A percentile compares a stretch with the other conserved stretches of the same genome.
Conservation (phyloP, 2,888 invertebrate species). For the Leucophora obtusa region DNA sequence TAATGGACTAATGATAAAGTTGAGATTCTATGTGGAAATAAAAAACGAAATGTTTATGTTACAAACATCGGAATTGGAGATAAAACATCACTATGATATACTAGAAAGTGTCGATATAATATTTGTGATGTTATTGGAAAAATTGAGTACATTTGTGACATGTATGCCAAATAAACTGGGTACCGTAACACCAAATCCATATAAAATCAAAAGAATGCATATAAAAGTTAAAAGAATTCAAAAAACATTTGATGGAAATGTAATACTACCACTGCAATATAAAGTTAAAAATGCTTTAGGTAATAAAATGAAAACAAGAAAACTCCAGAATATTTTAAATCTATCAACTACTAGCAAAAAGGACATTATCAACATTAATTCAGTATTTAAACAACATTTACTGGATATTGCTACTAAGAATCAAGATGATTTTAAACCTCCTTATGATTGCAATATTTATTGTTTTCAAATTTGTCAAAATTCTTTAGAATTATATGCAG, state of each 20-base stretch:
- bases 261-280: conserved; percentile 28
- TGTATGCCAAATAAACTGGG: neutral
- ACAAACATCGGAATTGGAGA: conserved; percentile 65
- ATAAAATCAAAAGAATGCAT: conserved; percentile 37
- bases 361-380: neutral
- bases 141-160: conserved; percentile 66
- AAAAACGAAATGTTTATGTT: conserved; percentile 59
- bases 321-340: too few relatives aligned
- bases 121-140: conserved; percentile 68
- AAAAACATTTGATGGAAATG: neutral
- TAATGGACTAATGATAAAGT: conserved; percentile 60
- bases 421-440: neutral
- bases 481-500: conserved; percentile 67
- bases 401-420: neutral
- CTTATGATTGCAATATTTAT: conserved; percentile 65
- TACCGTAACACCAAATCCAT: neutral
- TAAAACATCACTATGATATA: conserved; percentile 68
- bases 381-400: conserved; percentile 16
- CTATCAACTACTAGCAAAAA: too few relatives aligned
- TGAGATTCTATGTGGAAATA: conserved; percentile 69
- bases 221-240: conserved; percentile 9
- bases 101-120: conserved; percentile 69
- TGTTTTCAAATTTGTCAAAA: conserved; percentile 67
- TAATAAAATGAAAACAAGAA: conserved; percentile 16
- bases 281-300: conserved; percentile 3